Base-by-base conservation (phyloP, 2,888 invertebrate genomes). In the Vesta saturnalis region DNA sequence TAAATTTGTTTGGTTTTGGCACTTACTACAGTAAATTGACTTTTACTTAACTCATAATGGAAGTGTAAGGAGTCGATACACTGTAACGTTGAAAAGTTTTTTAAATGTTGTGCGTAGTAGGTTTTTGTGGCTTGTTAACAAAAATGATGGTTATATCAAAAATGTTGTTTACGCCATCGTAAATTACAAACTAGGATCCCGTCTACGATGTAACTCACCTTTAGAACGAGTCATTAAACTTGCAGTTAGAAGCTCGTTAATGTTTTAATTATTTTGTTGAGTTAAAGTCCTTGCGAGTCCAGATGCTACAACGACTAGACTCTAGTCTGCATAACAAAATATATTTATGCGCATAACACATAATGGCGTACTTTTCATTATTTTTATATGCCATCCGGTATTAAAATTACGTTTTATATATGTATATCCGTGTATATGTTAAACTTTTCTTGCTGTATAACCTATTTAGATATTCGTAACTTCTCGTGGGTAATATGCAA, bases 181-280 rank as follows among this genome's bases (percentile, higher is more conserved):
- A 52, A 52, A 52, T 52, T 21, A 19, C 19, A 19, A 52, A 39
- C 8, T 49, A 60, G 60, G 22, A 59, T 52, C 58, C 58, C 63
- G 54, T 67, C 63, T 67, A 47, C 47, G 69, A 66, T 64, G 72
- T 72, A 75, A 77, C 74, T 78, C 78, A 79, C 76, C 77, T 80
- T 79, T 77, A 76, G 76, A 80, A 78, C 79, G 79, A 79, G 79
- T 80, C 81, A 79, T 82, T 81, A 81, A 80, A 77, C 77, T 80
- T 77, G 77, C 79, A 79, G 81, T 81, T 81, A 80, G 79, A 78
- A 79, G 77, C 81, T 81, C 81, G 81, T 82, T 82, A 81, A 80
- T 77, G 79, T 80, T 82, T 81, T 81, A 82, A 82, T 82, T 80
- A 80, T 81, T 80, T 81, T 79, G 80, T 74, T 78, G 79, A 79